Evolutionary conservation across 2,113 vertebrate genomes (phyloP).

Genomic region (Gulo gulo): DNA sequence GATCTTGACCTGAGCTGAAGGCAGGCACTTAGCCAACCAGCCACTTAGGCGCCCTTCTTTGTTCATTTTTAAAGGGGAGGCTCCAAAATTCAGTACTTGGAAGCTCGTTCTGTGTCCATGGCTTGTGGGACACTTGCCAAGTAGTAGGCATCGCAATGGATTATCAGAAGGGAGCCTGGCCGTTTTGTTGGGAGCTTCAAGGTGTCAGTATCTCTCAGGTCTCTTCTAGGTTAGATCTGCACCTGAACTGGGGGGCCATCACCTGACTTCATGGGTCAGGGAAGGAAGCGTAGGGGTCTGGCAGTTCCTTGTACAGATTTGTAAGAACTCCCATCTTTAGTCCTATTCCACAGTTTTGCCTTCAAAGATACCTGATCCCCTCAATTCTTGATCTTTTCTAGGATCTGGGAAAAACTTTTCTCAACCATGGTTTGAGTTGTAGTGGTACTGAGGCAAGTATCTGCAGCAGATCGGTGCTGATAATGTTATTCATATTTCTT

Average conservation of each 20-base stretch:
- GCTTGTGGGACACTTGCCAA: not conserved
- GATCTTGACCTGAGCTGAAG: too few relatives aligned
- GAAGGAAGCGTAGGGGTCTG: not conserved
- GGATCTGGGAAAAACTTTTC: not conserved
- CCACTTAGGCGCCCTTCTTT: not conserved
- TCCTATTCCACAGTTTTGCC: not conserved
- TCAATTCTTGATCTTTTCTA: not conserved
- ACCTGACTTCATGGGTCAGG: not conserved
- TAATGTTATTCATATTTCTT: slow-evolving; percentile 7
- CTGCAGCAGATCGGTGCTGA: not conserved
- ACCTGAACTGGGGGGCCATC: not conserved
- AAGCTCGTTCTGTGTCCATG: not conserved
- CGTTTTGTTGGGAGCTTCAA: not conserved
- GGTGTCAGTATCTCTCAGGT: not conserved
- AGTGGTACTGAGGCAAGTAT: not conserved
- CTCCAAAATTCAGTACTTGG: not conserved
- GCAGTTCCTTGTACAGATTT: not conserved
- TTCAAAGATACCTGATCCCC: not conserved
- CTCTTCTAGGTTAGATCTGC: not conserved
- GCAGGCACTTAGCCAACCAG: too few relatives aligned
- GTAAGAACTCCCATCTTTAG: not conserved
- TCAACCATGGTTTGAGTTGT: not conserved
- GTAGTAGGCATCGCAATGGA: not conserved
- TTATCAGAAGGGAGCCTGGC: not conserved
- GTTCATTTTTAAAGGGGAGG: not conserved